phyloP scores from a whole-genome alignment of 1,140 invertebrate genomes.

The Trichonephila inaurata region DNA sequence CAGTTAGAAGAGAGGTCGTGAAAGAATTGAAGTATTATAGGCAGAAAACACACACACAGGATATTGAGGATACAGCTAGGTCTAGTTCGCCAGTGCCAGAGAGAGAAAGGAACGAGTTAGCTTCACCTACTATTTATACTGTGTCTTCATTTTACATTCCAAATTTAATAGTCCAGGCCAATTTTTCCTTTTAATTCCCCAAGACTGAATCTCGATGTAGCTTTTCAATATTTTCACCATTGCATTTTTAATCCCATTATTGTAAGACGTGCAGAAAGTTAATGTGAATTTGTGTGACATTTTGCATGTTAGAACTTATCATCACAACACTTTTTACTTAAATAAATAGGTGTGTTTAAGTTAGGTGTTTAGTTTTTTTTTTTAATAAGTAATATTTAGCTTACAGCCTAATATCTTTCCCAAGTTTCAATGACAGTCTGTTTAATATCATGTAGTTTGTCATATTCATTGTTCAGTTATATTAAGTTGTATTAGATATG shows the following conservation, averaged over 20 bases:
- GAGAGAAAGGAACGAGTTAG: slow-evolving; percentile 45
- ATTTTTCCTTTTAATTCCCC: slow-evolving; percentile 54
- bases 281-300: slow-evolving; percentile 62
- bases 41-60: not conserved
- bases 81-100: slow-evolving; percentile 44
- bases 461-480: not conserved
- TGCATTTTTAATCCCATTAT: slow-evolving; percentile 45
- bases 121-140: slow-evolving; percentile 54
- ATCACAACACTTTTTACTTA: slow-evolving; percentile 44
- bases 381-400: not conserved
- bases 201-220: slow-evolving; percentile 63
- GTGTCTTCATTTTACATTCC: slow-evolving; percentile 70
- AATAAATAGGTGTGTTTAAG: slow-evolving; percentile 55
- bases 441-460: not conserved
- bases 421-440: not conserved
- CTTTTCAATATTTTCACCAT: not conserved
- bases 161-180: slow-evolving; percentile 34
- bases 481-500: not conserved
- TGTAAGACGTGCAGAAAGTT: slow-evolving; percentile 58
- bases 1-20: slow-evolving; percentile 66
- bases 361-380: slow-evolving; percentile 32
- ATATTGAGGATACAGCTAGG: slow-evolving; percentile 64
- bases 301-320: slow-evolving; percentile 19
- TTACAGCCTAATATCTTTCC: not conserved
- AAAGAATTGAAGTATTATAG: slow-evolving; percentile 35